Base-by-base conservation (phyloP, 1,140 invertebrate species). In the Aporrectodea caliginosa region DNA sequence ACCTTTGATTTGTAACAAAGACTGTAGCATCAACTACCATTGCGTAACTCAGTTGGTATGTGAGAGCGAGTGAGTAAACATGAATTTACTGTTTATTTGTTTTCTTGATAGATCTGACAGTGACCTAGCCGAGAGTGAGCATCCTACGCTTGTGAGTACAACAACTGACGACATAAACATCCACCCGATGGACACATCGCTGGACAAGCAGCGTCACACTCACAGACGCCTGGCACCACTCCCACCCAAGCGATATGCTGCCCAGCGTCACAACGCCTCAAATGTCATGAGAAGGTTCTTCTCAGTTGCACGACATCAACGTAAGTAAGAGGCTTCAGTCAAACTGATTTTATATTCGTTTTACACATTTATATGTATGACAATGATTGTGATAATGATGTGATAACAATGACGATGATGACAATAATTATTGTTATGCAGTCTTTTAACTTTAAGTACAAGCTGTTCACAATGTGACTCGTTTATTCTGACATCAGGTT, bases 31-130 rank as follows among this genome's bases (percentile, higher is more conserved):
- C n/a, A n/a, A n/a, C n/a, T n/a, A n/a, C n/a, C n/a, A n/a, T n/a
- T n/a, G n/a, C n/a, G n/a, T n/a, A n/a, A n/a, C n/a, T n/a, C n/a
- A n/a, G n/a, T n/a, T n/a, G n/a, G n/a, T n/a, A n/a, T n/a, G n/a
- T 74, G 29, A 69, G 14, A 2, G 16, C 22, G 16, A 76, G 12
- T 12, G 34, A 22, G 14, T 69, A 16, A 12, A 76, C 27, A 70
- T 70, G 31, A 2, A 70, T 70, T 32, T 73, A 73, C 22, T 16
- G 31, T 32, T 73, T 73, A 2, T 30, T 29, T n/a, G 30, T 16
- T 31, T 33, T 31, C 34, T 32, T 35, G 73, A 30, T 32, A 75
- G 43, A 14, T 35, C 33, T 75, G 73, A 75, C 73, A 33, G 73
- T 75, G 73, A 75, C 31, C 33, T 75, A 72, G 70, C 31, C 2